Evolutionary conservation across 2,797 vertebrate genomes (phyloP).

Genomic region (Rhincodon typus): DNA sequence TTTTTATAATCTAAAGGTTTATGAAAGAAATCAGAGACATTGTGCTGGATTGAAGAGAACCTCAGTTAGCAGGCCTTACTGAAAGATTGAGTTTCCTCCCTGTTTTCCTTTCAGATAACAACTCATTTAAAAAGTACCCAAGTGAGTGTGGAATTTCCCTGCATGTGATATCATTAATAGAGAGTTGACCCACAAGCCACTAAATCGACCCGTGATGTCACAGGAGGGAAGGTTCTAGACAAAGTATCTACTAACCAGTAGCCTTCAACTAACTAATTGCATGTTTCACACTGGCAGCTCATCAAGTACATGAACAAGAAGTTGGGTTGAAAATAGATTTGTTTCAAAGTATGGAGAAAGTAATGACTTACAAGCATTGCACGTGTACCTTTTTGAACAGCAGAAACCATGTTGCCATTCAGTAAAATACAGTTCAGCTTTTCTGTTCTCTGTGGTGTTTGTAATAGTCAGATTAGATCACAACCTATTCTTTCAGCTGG

Average conservation of each 20-base stretch:
- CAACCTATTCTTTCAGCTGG: neutral
- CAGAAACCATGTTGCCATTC: neutral
- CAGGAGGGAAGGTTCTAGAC: neutral
- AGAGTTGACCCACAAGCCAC: neutral
- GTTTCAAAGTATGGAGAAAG: neutral
- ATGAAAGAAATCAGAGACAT: neutral
- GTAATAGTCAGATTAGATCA: neutral
- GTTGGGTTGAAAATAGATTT: neutral
- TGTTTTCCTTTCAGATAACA: neutral
- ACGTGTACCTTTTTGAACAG: neutral
- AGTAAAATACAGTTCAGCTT: neutral
- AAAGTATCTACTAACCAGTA: neutral
- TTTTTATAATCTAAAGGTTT: neutral
- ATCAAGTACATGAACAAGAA: neutral
- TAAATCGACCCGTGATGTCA: neutral
- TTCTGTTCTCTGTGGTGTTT: neutral
- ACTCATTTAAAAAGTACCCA: neutral
- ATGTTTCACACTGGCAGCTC: neutral
- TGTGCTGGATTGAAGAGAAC: neutral
- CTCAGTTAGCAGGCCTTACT: neutral
- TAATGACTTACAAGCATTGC: neutral
- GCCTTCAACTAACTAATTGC: neutral
- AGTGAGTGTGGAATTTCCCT: slow-evolving; percentile 1
- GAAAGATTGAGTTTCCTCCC: neutral
- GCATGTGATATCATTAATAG: neutral